Conservation (phyloP, 1,140 invertebrate genomes). For the Apolygus lucorum region DNA sequence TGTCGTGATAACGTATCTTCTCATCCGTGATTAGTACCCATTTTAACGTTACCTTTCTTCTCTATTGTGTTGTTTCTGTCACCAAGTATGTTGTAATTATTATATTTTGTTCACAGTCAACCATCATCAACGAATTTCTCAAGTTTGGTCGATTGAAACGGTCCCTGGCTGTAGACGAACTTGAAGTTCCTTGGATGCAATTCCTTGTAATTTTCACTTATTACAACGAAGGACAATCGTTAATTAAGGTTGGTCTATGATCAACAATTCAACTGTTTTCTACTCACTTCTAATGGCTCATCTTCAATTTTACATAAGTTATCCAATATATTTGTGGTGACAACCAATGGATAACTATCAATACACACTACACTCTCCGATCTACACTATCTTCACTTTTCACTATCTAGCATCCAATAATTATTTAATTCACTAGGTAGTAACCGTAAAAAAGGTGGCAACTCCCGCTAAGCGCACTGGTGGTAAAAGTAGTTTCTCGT, state of each 20-base stretch:
- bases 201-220: conserved; percentile 42
- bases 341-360: too few species aligned
- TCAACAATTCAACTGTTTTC: too few species aligned
- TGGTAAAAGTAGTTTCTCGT: too few species aligned
- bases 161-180: conserved; percentile 17
- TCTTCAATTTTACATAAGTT: too few species aligned
- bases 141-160: conserved; percentile 10
- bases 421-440: too few species aligned
- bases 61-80: background rate
- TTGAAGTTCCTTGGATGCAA: conserved; percentile 34
- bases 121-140: conserved; percentile 3
- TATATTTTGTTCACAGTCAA: conserved; percentile 10
- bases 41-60: background rate
- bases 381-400: too few species aligned
- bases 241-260: conserved; percentile 40
- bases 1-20: too few species aligned
- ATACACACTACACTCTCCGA: too few species aligned
- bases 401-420: too few species aligned
- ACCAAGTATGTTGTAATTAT: background rate
- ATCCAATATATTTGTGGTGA: too few species aligned
- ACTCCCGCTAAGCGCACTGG: too few species aligned
- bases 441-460: too few species aligned
- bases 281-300: background rate
- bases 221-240: conserved; percentile 41
- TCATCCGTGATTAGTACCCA: background rate